Evolutionary conservation across 53 echinoderm and acorn worm genomes (phyloP), one percentile per base, ranked within the genome.

Genomic region (Stichopus horrens): DNA sequence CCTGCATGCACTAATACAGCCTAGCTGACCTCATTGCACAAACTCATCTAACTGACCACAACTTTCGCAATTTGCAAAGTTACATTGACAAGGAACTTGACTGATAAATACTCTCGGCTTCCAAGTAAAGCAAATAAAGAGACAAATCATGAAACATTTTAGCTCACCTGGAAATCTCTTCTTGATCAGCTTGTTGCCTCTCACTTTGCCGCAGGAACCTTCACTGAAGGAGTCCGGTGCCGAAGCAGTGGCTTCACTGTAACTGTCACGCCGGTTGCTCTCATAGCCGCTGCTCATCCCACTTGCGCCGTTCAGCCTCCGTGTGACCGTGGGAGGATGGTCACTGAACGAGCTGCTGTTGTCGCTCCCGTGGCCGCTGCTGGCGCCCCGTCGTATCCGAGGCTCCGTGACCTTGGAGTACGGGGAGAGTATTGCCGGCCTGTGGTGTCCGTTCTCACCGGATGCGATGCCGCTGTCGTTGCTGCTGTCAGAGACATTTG

Each of bases 211-310:
- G 80, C 93, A 89, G 74, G 98, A 95, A n/a, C 94, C 90, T 89
- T 96, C 96, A 91, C 97, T 97, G 79, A 97, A 90, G 19, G 95
- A 95, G 82, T 97, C 98, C 57, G 95, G 98, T 57, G 94, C 92
- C 13, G 98, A 97, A 4, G 94, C 94, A 85, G 94, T 96, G 1
- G 96, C 96, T 55, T 94, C 94, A 11, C 93, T 93, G 80, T 97
- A 95, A 76, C 97, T 96, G 77, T 96, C 97, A 71, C 98, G 91
- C 79, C 95, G 89, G 90, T 95, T 97, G 83, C 98, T 97, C 89
- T 97, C 98, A 87, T 97, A 97, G 9, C 98, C 98, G 83, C 98
- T 97, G 73, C 98, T 97, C 37, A 95, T 93, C 75, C 95, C 98
- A 86, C 94, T 91, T 56, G 90, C 91, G 11, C 96, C 96, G 23